Evolutionary conservation across 2,888 invertebrate species (phyloP).

Genomic region (Entomobrya proxima): DNA sequence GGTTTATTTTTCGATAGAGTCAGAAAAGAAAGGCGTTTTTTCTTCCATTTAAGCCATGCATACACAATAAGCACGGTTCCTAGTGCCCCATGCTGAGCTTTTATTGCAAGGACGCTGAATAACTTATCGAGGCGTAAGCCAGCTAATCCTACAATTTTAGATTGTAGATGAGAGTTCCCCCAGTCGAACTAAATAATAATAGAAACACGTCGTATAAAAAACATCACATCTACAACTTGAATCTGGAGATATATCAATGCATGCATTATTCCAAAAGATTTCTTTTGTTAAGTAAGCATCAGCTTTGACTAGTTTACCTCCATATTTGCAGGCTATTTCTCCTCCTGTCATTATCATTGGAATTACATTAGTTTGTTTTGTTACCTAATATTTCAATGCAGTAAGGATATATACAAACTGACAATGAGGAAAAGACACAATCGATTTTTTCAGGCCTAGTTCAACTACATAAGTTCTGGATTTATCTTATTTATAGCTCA

Average conservation of each 20-base stretch:
- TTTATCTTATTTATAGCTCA: neutral
- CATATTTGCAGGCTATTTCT: slow-evolving; percentile 23
- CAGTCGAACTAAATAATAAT: slow-evolving; percentile 30
- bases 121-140: slow-evolving; percentile 58
- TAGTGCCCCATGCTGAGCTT: slow-evolving; percentile 56
- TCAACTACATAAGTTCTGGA: too few relatives aligned
- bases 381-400: slow-evolving; percentile 60
- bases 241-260: neutral
- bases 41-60: neutral
- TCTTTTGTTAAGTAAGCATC: neutral
- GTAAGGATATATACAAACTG: neutral
- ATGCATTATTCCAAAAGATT: neutral
- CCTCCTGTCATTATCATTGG: slow-evolving; percentile 54
- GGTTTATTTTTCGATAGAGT: neutral
- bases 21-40: neutral
- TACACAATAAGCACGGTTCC: slow-evolving; percentile 35
- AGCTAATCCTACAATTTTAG: slow-evolving; percentile 51
- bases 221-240: neutral
- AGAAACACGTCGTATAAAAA: neutral
- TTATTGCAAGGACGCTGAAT: slow-evolving; percentile 47
- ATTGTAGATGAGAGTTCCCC: neutral
- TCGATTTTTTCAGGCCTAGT: neutral
- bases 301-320: neutral
- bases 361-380: slow-evolving; percentile 52
- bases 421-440: neutral